Evolutionary conservation across 2,888 invertebrate genomes (phyloP).

Genomic region (Scaeva pyrastri): DNA sequence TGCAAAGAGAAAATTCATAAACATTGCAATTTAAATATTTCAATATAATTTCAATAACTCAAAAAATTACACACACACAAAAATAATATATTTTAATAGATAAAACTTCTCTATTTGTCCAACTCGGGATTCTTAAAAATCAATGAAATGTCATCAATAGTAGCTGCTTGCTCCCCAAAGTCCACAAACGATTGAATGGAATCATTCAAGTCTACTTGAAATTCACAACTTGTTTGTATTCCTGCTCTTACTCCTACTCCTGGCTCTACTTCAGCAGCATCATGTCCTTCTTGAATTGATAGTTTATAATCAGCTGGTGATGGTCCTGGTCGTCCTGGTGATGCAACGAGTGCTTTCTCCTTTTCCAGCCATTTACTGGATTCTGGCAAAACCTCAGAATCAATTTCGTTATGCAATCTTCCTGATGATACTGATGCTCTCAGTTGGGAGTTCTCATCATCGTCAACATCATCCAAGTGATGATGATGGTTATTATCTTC

Average conservation of each 20-base stretch:
- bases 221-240: background rate
- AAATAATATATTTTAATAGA: slow-evolving; percentile 1
- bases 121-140: slow-evolving; percentile 18
- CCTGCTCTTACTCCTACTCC: background rate
- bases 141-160: slow-evolving; percentile 38
- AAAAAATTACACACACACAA: background rate
- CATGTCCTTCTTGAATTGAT: background rate
- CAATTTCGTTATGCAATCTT: slow-evolving; percentile 38
- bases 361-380: slow-evolving; percentile 17
- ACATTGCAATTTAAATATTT: background rate
- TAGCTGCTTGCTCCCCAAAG: slow-evolving; percentile 33
- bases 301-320: slow-evolving; percentile 13
- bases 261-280: background rate
- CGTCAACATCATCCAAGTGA: slow-evolving; percentile 1
- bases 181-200: slow-evolving; percentile 12
- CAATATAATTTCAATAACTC: slow-evolving; percentile 23
- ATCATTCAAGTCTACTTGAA: slow-evolving; percentile 2
- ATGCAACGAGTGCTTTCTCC: background rate
- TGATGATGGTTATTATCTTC: background rate
- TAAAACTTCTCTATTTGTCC: background rate
- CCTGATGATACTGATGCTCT: background rate
- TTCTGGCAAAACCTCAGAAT: slow-evolving; percentile 18
- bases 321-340: too few species aligned
- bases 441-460: background rate
- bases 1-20: background rate